Conservation (phyloP, 1,140 invertebrate genomes). For the Drosophila mauritiana region DNA sequence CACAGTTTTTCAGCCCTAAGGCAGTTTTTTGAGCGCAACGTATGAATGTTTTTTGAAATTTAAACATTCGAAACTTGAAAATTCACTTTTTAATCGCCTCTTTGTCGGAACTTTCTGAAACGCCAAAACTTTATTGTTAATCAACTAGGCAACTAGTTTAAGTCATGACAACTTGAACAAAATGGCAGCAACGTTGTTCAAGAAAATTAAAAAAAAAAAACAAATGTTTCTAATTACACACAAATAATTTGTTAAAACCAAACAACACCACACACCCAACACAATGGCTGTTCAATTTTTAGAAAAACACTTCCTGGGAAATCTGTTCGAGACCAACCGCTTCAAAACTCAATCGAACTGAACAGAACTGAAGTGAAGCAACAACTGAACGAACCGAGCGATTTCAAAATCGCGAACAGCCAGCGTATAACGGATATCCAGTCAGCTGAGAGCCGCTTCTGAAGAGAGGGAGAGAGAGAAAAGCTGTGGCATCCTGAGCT, state of each 20-base stretch:
- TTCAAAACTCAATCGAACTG: slow-evolving; percentile 25
- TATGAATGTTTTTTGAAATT: slow-evolving; percentile 5
- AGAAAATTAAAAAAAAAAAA: not conserved
- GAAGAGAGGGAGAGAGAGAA: slow-evolving; percentile 1
- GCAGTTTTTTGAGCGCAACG: slow-evolving; percentile 17
- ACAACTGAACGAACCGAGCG: slow-evolving; percentile 65
- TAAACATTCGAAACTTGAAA: not conserved
- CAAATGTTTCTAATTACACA: not conserved
- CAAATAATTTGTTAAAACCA: not conserved
- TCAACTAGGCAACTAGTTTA: not conserved
- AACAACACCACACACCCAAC: not conserved
- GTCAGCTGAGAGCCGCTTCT: slow-evolving; percentile 12
- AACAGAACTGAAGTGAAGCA: slow-evolving; percentile 77
- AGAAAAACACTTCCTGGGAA: slow-evolving; percentile 11
- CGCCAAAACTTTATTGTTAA: not conserved
- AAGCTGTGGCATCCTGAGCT: slow-evolving; percentile 33
- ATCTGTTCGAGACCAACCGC: slow-evolving; percentile 20
- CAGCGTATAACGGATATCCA: slow-evolving; percentile 44
- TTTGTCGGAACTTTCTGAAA: no score
- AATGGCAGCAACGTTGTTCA: not conserved
- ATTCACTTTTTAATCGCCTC: not conserved
- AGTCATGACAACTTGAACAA: not conserved
- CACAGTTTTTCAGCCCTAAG: slow-evolving; percentile 32
- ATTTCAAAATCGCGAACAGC: slow-evolving; percentile 51
- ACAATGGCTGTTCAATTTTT: not conserved